A percentile compares a stretch with the other conserved stretches of the same genome.
phyloP scores from a whole-genome alignment of 2,888 invertebrate genomes.

The Acronicta aceris region DNA sequence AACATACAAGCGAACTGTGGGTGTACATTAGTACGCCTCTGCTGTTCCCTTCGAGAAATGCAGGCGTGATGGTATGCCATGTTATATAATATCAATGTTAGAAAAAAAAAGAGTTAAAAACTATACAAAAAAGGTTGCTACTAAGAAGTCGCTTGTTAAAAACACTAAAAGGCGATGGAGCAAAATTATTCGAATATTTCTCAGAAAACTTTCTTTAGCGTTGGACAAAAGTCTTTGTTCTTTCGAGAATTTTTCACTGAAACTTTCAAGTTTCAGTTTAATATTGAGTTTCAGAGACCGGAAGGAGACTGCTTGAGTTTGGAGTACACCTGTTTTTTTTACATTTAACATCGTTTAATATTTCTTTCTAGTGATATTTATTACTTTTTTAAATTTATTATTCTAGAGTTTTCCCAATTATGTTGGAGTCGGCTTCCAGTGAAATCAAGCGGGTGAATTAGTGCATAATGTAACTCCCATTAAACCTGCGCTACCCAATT shows the following conservation, averaged over 20 bases:
- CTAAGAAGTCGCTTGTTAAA: slow-evolving; percentile 17
- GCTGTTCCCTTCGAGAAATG: no score
- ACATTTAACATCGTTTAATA: slow-evolving; percentile 28
- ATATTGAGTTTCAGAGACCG: slow-evolving; percentile 67
- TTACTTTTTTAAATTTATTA: neutral
- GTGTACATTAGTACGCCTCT: no score
- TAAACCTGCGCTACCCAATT: no score
- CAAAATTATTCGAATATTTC: slow-evolving; percentile 77
- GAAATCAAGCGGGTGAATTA: no score
- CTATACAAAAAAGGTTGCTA: no score
- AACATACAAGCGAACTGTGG: no score
- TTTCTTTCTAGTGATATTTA: slow-evolving; percentile 18
- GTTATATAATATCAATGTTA: no score
- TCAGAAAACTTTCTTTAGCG: slow-evolving; percentile 47
- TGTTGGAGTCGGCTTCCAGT: no score
- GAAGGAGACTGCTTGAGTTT: slow-evolving; percentile 47
- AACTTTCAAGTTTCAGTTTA: slow-evolving; percentile 65
- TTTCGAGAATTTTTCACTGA: slow-evolving; percentile 70
- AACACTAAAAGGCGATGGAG: slow-evolving; percentile 59
- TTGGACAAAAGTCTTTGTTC: slow-evolving; percentile 74
- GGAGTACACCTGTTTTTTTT: slow-evolving; percentile 59
- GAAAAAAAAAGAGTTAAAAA: neutral
- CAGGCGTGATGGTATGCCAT: no score
- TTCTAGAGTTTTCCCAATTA: no score
- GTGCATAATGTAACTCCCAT: no score